A percentile compares a stretch with the other conserved stretches of the same genome.
phyloP scores from a whole-genome alignment of 2,888 invertebrate genomes.

The Sipha maydis region DNA sequence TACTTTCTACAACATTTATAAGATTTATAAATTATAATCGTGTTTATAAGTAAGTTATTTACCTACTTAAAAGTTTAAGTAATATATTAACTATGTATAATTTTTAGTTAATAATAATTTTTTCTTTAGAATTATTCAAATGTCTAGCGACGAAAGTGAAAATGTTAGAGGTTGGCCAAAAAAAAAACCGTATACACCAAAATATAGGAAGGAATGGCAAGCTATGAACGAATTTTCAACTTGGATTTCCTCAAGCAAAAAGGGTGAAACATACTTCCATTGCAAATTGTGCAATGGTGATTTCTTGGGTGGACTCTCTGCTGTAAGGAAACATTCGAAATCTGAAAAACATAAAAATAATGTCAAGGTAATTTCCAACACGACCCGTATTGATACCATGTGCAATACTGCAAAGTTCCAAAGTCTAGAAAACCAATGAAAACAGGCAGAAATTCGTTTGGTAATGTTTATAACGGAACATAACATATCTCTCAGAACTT shows the following conservation, averaged over 20 bases:
- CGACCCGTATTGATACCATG: background rate
- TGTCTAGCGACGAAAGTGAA: no score
- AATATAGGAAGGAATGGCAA: constrained; percentile 4
- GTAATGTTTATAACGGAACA: background rate
- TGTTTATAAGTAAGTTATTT: no score
- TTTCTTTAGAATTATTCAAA: no score
- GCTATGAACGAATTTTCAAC: background rate
- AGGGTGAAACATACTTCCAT: constrained; percentile 12
- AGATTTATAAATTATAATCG: no score
- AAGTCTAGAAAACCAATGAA: background rate
- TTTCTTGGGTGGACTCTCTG: constrained; percentile 7
- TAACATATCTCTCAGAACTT: constrained; percentile 2
- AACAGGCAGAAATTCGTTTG: constrained; percentile 9
- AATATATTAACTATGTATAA: no score
- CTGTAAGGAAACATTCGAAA: constrained; percentile 35
- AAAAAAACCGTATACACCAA: background rate
- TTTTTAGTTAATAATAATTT: no score
- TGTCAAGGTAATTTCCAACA: background rate
- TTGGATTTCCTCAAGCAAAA: background rate
- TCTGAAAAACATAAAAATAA: constrained; percentile 2
- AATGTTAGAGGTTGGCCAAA: no score
- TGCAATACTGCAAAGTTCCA: background rate
- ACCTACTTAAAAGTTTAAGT: no score
- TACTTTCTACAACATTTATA: no score
- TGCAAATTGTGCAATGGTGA: constrained; percentile 8